These are phyloP conservation scores for Macrosteles quadrilineatus DNA, from an alignment of 1,140 invertebrate species.

Conservation along the genomic window DNA sequence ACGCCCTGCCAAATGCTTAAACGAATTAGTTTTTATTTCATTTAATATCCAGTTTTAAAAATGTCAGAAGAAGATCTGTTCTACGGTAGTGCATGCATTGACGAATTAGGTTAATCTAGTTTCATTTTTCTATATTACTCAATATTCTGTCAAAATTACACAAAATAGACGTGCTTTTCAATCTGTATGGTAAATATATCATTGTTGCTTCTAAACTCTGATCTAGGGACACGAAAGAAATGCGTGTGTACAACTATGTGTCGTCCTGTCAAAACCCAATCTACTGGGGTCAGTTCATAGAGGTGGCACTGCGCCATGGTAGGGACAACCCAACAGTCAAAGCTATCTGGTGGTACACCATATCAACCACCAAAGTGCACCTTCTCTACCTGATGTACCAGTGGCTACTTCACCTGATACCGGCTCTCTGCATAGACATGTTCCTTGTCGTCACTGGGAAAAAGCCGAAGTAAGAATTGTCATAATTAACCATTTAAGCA, in stretches of 20 bases:
- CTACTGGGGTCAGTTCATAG: slow-evolving; percentile 63
- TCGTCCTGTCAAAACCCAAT: slow-evolving; percentile 66
- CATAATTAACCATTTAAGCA: neutral
- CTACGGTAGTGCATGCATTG: no score
- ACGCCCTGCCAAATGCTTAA: no score
- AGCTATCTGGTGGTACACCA: neutral
- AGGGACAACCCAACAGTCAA: neutral
- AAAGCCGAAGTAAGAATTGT: neutral
- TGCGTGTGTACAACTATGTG: slow-evolving; percentile 70
- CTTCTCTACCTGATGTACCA: neutral
- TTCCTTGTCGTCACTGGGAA: neutral
- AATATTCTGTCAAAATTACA: no score
- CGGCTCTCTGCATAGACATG: neutral
- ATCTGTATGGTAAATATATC: slow-evolving; percentile 24
- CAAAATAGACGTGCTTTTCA: no score
- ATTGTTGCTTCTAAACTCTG: neutral
- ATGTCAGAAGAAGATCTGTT: no score
- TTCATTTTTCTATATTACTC: no score
- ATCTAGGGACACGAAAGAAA: slow-evolving; percentile 43
- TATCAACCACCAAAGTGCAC: neutral
- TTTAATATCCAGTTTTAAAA: no score
- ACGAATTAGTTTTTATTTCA: no score
- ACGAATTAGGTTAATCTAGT: no score
- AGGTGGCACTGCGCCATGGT: neutral
- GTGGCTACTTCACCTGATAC: neutral